These are phyloP conservation scores for Triops cancriformis DNA, from an alignment of 1,140 invertebrate genomes.

Conservation along the genomic window DNA sequence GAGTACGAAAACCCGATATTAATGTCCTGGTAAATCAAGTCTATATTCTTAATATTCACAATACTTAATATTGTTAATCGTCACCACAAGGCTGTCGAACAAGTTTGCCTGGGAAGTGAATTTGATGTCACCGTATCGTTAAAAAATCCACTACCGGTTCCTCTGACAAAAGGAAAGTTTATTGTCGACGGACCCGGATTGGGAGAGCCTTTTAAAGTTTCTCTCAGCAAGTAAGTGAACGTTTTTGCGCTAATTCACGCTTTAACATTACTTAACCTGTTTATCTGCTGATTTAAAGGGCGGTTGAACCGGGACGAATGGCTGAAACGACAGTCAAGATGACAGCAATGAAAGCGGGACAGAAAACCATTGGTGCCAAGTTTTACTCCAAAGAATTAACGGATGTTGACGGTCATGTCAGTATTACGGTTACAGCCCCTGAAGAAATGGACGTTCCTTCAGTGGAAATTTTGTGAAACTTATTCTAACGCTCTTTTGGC, in stretches of 20 bases:
- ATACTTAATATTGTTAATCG: neutral
- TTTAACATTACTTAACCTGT: neutral
- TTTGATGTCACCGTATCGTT: constrained; percentile 60
- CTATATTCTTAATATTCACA: neutral
- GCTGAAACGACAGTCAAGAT: constrained; percentile 60
- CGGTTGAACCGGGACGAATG: constrained; percentile 52
- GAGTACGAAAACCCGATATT: constrained; percentile 80
- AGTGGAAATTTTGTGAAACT: neutral
- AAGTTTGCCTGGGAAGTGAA: constrained; percentile 52
- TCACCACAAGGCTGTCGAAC: constrained; percentile 33
- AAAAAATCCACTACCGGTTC: constrained; percentile 69
- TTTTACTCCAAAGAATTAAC: constrained; percentile 70
- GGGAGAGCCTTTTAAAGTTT: constrained; percentile 59
- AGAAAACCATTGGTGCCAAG: constrained; percentile 65
- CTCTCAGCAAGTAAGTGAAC: constrained; percentile 49
- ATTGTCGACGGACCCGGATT: constrained; percentile 69
- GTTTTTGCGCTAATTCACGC: neutral
- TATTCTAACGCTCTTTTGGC: neutral
- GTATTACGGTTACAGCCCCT: constrained; percentile 31
- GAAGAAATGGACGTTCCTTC: neutral
- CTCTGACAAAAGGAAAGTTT: constrained; percentile 63
- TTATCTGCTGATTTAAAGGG: constrained; percentile 33
- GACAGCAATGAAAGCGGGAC: constrained; percentile 58
- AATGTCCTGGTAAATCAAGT: constrained; percentile 53
- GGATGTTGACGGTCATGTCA: constrained; percentile 71